Base-by-base conservation (phyloP, 2,888 invertebrate species). In the Oxyteleia sp. region DNA sequence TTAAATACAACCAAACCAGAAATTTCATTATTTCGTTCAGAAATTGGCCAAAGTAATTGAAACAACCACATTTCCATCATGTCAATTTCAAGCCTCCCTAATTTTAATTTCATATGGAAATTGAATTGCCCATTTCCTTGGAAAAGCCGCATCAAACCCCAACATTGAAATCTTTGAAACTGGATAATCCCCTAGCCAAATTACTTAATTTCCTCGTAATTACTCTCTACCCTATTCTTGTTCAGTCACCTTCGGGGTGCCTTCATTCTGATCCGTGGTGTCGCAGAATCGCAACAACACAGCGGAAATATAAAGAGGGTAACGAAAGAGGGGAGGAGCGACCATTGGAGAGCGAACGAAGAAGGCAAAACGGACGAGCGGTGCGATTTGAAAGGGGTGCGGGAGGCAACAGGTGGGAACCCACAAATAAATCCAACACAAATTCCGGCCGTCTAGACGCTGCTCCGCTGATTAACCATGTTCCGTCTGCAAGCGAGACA, bases 391-490 rank as follows among this genome's bases (percentile, higher is more conserved):
- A 80, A 89, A 87, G 88, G 86, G 87, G 89, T 86, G 89, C 88
- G 88, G 90, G 90, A 91, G 91, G 92, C 92, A 92, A 92, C 92
- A 92, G 92, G 92, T 92, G 92, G 92, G 87, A 91, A 91, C 87
- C 88, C 89, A 87, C 88, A 91, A 92, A 92, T 91, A 92, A 92
- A 91, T 92, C 89, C 90, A 91, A 90, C 90, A 87, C 89, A 88
- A 91, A 90, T 90, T 88, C 88, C 89, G 83, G 83, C 87, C 87
- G 90, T 90, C 91, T 91, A 91, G 91, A 91, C 91, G 88, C 87
- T 84, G 89, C 86, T 88, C 83, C 85, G 87, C 90, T 89, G 89
- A 90, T 89, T 90, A 90, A 90, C 88, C 88, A 87, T 87, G 90
- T 72, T 51, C 86, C 84, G 85, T 83, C 68, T 80, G 72, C 53